phyloP scores from a whole-genome alignment of 2,888 invertebrate genomes.

The Cantharis lateralis region DNA sequence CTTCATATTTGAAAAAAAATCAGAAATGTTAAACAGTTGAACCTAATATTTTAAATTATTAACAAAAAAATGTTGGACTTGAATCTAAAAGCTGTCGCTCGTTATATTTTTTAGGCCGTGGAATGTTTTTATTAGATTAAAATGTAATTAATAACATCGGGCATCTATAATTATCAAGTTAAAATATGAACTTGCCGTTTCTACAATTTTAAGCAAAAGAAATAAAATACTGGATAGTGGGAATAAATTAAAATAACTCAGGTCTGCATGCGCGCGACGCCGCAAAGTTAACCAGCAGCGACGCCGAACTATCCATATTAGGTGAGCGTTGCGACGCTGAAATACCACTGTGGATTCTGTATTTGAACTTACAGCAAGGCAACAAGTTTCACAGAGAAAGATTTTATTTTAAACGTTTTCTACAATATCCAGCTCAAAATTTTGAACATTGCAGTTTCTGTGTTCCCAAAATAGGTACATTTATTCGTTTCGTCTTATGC shows the following conservation, averaged over 20 bases:
- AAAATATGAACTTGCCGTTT: constrained; percentile 7
- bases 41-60: not conserved
- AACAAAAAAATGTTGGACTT: not conserved
- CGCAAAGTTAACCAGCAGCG: constrained; percentile 19
- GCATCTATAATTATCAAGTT: not conserved
- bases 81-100: not conserved
- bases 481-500: not conserved
- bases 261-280: constrained; percentile 24
- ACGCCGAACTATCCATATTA: constrained; percentile 28
- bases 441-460: not conserved
- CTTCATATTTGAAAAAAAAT: too few species aligned
- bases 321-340: constrained; percentile 28
- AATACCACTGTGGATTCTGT: constrained; percentile 3
- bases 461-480: not conserved
- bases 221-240: constrained; percentile 12
- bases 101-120: not conserved
- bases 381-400: not conserved
- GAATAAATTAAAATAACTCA: constrained; percentile 24
- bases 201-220: constrained; percentile 13
- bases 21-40: too few species aligned
- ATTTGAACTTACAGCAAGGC: constrained; percentile 2
- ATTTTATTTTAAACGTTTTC: not conserved
- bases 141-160: not conserved
- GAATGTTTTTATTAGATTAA: not conserved
- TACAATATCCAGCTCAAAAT: not conserved